These are phyloP conservation scores for Girardinus metallicus DNA, from an alignment of 2,797 vertebrate species.

Conservation along the genomic window DNA sequence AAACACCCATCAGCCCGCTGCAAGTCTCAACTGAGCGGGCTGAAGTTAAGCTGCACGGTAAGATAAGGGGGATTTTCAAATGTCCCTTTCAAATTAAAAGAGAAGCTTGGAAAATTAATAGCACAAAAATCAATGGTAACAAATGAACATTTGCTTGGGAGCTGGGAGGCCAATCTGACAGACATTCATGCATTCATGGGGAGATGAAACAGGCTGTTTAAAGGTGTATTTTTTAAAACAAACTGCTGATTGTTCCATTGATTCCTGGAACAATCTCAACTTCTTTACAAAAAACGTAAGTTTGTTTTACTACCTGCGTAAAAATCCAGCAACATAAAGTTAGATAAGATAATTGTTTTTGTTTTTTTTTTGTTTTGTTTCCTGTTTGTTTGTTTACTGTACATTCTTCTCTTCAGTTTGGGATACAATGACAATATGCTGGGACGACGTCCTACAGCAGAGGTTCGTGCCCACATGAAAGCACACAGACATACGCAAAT, in stretches of 20 bases:
- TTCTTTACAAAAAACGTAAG: not conserved
- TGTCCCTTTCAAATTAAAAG: constrained; percentile 40
- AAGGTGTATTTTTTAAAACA: not conserved
- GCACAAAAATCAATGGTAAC: too few species aligned
- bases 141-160: not conserved
- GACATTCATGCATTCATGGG: not conserved
- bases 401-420: not conserved
- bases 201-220: not conserved
- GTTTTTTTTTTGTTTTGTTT: not conserved
- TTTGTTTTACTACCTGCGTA: not conserved
- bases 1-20: constrained; percentile 69
- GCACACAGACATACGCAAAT: too few species aligned
- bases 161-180: not conserved
- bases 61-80: not conserved
- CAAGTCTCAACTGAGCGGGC: constrained; percentile 67
- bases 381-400: not conserved
- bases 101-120: not conserved
- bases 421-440: not conserved
- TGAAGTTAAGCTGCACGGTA: accelerated
- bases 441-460: too few species aligned
- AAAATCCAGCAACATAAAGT: not conserved
- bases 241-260: too few species aligned
- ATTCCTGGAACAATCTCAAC: not conserved
- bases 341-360: not conserved
- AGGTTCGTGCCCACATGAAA: too few species aligned